Evolutionary conservation across 1,140 invertebrate genomes (phyloP).

Genomic region (Halyomorpha halys): DNA sequence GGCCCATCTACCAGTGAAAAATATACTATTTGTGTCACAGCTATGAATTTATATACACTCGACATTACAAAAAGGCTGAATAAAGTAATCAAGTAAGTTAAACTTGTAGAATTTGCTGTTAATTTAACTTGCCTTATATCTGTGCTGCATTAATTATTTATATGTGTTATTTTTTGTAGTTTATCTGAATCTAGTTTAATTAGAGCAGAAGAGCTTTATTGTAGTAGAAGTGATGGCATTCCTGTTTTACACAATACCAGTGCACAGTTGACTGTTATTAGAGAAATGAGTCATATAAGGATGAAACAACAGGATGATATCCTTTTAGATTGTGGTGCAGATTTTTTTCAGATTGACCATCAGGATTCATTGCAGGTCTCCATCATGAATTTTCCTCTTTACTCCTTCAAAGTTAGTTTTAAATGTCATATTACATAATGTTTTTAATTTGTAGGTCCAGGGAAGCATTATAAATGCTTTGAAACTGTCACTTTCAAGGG

Average conservation of each 20-base stretch:
- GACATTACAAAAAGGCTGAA: conserved; percentile 31
- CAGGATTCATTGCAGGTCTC: conserved; percentile 30
- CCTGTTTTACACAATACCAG: conserved; percentile 75
- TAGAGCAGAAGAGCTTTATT: conserved; percentile 52
- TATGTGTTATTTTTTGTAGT: conserved; percentile 11
- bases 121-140: background rate
- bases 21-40: conserved; percentile 56
- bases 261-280: conserved; percentile 51
- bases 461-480: conserved; percentile 73
- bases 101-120: too few relatives aligned
- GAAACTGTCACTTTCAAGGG: conserved; percentile 71
- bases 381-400: background rate
- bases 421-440: conserved; percentile 20
- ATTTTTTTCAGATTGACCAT: conserved; percentile 27
- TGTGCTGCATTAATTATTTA: background rate
- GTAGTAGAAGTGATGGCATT: conserved; percentile 50
- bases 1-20: conserved; percentile 33
- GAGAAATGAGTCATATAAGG: conserved; percentile 35
- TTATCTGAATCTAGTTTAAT: background rate
- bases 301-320: conserved; percentile 34
- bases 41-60: conserved; percentile 80
- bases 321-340: conserved; percentile 35
- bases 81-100: conserved; percentile 20
- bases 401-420: too few relatives aligned
- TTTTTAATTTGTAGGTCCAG: conserved; percentile 45